Evolutionary conservation across 2,797 vertebrate genomes (phyloP), one percentile per base, ranked within the genome.

Genomic region (Cirrhinus mrigala): DNA sequence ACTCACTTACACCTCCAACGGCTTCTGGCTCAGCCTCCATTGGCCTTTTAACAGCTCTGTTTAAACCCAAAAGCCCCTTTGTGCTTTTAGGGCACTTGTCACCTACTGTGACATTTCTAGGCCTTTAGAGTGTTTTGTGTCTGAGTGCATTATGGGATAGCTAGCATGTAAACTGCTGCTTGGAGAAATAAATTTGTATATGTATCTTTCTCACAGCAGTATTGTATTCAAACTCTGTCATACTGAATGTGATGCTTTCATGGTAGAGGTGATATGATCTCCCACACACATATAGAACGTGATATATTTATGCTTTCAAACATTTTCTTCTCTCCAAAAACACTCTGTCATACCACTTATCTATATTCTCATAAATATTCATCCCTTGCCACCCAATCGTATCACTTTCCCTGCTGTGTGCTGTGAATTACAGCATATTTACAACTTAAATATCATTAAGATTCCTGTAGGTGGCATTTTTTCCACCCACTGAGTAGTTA

Each of bases 351-450:
- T 33, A 52, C 11, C 18, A 16, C 22, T 73, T 46, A 16, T 11
- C 8, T 29, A 22, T 62, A 10, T 16, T 76, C 10, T 52, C 71
- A 64, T 83, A 83, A 83, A 76, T 75, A 83, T 66, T 76, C 71
- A 66, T 52, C 33, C 7, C 12, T 6, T 1, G 7, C 14, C 40
- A 66, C 22, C 60, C 58, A 76, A 27, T 75, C 71, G 27, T 27
- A 50, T 83, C 46, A 76, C 58, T 75, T 52, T 27, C n/a, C 44
- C 44, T 37, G 22, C 44, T 64, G 27, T 50, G 54, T 50, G 27
- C 14, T 48, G 27, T 74, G 52, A 83, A 64, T 50, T 8, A 0
- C 20, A 10, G 24, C 27, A 14, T 74, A 74, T 64, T 82, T 74
- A 71, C 40, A 48, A 24, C 40, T 62, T 64, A 50, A 62, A 82